Evolutionary conservation across 2,113 vertebrate species (phyloP), one percentile per base, ranked within the genome.

Genomic region (Bujurquina vittata): DNA sequence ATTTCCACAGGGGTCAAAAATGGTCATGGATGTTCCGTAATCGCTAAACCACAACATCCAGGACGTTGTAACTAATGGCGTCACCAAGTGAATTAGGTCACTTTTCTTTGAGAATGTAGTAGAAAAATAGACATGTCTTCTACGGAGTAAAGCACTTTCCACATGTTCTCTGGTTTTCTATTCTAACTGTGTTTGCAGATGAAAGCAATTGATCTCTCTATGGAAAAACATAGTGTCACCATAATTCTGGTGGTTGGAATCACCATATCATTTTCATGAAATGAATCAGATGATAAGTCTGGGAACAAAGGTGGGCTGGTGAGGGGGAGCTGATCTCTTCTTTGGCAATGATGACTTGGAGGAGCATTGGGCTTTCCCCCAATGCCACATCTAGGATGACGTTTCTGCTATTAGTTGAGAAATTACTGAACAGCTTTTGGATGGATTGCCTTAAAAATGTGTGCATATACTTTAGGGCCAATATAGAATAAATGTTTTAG

Each of bases 151-250:
- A 69, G 31, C 17, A 31, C 43, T 69, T 69, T 52, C 49, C 65
- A 20, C 2, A 12, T 0, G 31, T 31, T 43, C 1, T 69, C 23
- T 20, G 18, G 18, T 7, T 52, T 10, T 69, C 3, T 49, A 29
- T 69, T 49, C 17, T 49, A 69, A 69, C 29, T 17, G 23, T 49
- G 23, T 43, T 29, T 69, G 22, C 10, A 63, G n/a, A 63, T 63
- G 35, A 56, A 80, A 76, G 17, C 1, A 1, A 61, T 20, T 46
- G 14, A 37, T 74, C 23, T 10, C 12, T 3, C 55, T 15, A 2
- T 18, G 40, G 83, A 72, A 83, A 80, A 83, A 73, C 77, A 69
- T 10, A 52, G 72, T 57, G 46, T 58, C 54, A 10, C 18, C 54
- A 10, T n/a, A 10, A 55, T n/a, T 17, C 5, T 17, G 4, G 35